Base-by-base conservation (phyloP, 2,888 invertebrate species). In the Balanococcus diminutus region DNA sequence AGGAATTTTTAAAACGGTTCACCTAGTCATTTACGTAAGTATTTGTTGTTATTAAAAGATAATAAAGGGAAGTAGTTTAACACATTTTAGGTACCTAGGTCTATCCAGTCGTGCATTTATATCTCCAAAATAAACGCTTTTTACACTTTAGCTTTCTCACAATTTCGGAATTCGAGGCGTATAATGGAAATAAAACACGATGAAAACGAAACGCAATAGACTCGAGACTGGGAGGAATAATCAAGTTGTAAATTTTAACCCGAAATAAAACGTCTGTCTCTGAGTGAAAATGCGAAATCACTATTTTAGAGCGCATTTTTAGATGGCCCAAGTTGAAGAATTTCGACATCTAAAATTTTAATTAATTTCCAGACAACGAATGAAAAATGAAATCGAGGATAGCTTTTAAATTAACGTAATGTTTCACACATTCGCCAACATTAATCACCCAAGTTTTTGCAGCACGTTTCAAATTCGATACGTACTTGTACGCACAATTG, bases 331-430 rank as follows among this genome's bases (percentile, higher is more conserved):
- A 3, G 19, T 25, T 75, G 5, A 75, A 22, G 75, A 31, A 67
- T 32, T 75, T 75, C 75, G 75, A 75, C 32, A 75, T 22, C 32
- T 75, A 36, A 22, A 75, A 75, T 75, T 75, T 75, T 75, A 75
- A 75, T 75, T 75, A 75, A 75, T 75, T 75, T 75, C 32, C 2
- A 32, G 75, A 67, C 61, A 36, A 32, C 75, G 36, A 67, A 75
- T 75, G 75, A 75, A 75, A 75, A 75, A 75, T 75, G 75, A 75
- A 32, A 75, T 75, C n/a, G 8, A 14, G 75, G 75, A 75, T 75
- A 75, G 75, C 75, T 75, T 75, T 75, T 75, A 75, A 75, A 75
- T 75, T 75, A 75, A 75, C 32, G 75, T 32, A n/a, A 75, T 75
- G 75, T n/a, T 75, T 75, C 75, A 32, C 32, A 32, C n/a, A 32